Percentiles rank a stretch among this genome's conserved stretches.
Evolutionary conservation across 2,888 invertebrate species (phyloP).

Genomic region (Drosophila sordidapex): DNA sequence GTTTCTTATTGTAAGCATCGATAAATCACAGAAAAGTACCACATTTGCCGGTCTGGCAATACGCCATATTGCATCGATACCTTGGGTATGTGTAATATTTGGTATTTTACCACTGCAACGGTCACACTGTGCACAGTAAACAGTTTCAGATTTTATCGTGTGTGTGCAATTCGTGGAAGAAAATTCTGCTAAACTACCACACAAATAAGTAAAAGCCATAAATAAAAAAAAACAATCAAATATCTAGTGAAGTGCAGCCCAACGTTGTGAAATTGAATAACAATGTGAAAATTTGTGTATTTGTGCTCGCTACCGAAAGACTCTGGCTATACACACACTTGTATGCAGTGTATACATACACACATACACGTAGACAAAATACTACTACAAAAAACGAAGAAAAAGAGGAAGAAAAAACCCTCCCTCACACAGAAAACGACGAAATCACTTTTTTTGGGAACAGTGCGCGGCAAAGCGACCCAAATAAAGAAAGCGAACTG

Average conservation of each 20-base stretch:
- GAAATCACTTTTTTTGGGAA: conserved; percentile 54
- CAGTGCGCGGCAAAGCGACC: conserved; percentile 67
- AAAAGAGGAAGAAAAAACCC: conserved; percentile 29
- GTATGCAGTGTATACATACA: conserved; percentile 33
- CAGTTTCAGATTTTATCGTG: conserved; percentile 73
- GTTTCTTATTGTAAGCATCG: not conserved
- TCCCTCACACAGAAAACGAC: conserved; percentile 44
- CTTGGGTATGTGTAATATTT: not conserved
- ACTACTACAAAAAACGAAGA: conserved; percentile 46
- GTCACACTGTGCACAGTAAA: conserved; percentile 63
- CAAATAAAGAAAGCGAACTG: conserved; percentile 72
- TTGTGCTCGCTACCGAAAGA: conserved; percentile 15
- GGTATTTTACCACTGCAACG: conserved; percentile 32
- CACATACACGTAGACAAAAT: conserved; percentile 70
- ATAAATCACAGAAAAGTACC: conserved; percentile 12
- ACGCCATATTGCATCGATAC: not conserved
- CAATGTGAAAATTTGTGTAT: conserved; percentile 26
- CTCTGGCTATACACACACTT: conserved; percentile 39
- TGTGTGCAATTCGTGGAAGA: conserved; percentile 60
- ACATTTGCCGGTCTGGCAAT: conserved; percentile 2
- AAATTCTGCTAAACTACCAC: conserved; percentile 49
- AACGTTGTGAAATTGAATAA: conserved; percentile 11
- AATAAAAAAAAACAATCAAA: conserved; percentile 6
- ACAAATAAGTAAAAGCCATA: conserved; percentile 18
- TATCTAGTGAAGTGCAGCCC: conserved; percentile 18